Evolutionary conservation across 23 tunicate genomes (phyloP).

Genomic region (Corella eumyota): DNA sequence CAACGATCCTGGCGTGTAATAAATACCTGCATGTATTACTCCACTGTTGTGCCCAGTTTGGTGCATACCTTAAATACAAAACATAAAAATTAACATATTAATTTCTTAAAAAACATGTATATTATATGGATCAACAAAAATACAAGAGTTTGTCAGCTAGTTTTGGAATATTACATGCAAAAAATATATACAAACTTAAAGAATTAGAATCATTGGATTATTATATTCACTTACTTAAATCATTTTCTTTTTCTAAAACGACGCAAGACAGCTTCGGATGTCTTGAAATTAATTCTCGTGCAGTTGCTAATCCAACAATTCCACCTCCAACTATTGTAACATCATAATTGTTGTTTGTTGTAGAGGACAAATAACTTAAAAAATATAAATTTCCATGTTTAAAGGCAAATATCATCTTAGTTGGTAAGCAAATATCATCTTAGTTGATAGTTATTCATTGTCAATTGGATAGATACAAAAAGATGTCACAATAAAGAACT

Average conservation of each 20-base stretch:
- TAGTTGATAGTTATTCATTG: too few relatives aligned
- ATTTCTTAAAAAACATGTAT: not conserved
- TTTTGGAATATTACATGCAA: too few relatives aligned
- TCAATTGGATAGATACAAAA: too few relatives aligned
- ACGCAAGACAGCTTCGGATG: constrained; percentile 49
- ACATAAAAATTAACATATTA: not conserved
- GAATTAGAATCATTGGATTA: not conserved
- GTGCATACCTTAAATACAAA: constrained; percentile 73
- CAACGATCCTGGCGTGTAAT: constrained; percentile 89
- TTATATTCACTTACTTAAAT: constrained; percentile 23
- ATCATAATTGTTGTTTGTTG: constrained; percentile 29
- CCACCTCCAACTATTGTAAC: constrained; percentile 97
- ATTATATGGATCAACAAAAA: not conserved
- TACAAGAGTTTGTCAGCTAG: too few relatives aligned
- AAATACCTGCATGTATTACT: constrained; percentile 97
- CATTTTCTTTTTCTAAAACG: constrained; percentile 84
- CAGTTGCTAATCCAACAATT: constrained; percentile 93
- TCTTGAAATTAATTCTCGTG: constrained; percentile 57
- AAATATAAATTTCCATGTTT: too few relatives aligned
- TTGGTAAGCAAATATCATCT: too few relatives aligned
- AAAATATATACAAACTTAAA: not conserved
- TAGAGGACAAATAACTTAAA: too few relatives aligned
- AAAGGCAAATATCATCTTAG: too few relatives aligned
- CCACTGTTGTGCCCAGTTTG: constrained; percentile 97
- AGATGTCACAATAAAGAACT: too few relatives aligned